Conservation (phyloP, 2,797 vertebrate genomes). For the Notolabrus celidotus region DNA sequence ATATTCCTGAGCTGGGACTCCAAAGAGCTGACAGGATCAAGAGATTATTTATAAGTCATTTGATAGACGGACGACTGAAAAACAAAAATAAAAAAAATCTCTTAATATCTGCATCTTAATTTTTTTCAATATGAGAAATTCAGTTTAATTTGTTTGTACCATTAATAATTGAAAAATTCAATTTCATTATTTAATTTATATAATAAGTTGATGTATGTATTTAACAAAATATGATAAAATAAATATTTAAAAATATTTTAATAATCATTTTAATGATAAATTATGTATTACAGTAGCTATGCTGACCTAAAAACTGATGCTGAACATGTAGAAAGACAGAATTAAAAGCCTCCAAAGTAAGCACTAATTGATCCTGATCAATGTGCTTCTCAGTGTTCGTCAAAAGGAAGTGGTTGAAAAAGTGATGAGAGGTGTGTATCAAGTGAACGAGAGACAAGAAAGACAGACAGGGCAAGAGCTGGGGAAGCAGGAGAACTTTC, state of each 20-base stretch:
- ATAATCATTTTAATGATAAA: too few species aligned
- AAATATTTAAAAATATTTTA: too few species aligned
- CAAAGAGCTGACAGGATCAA: neutral
- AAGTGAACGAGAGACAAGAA: neutral
- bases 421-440: neutral
- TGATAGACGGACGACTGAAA: neutral
- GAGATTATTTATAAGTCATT: neutral
- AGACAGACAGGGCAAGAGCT: neutral
- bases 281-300: neutral
- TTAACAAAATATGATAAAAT: too few species aligned
- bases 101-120: too few species aligned
- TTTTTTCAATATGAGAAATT: too few species aligned
- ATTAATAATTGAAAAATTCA: too few species aligned
- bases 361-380: conserved; percentile 12
- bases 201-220: too few species aligned
- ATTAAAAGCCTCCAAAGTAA: neutral
- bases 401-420: conserved; percentile 17
- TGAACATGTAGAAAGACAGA: neutral
- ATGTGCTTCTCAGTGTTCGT: neutral
- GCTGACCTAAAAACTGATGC: neutral
- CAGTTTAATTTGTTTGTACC: too few species aligned
- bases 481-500: conserved; percentile 2
- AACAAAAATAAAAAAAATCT: neutral
- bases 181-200: too few species aligned
- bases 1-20: neutral